Percentiles rank a stretch among this genome's conserved stretches.
Conservation (phyloP, 2,888 invertebrate species). For the Heteropelma amictum region DNA sequence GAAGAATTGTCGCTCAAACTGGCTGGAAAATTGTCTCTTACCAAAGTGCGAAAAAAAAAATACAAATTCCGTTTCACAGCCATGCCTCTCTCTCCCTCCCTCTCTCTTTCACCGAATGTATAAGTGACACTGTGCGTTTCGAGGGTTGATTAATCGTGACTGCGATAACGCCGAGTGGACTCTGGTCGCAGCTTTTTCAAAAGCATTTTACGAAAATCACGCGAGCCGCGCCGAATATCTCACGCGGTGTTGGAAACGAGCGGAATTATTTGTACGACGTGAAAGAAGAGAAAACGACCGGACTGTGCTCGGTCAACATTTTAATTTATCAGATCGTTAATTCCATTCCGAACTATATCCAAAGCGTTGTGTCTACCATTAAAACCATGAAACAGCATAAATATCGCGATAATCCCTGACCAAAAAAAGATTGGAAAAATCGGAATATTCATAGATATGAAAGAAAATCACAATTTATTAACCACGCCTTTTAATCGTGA, state of each 20-base stretch:
- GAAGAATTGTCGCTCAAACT: too few relatives aligned
- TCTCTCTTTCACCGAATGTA: too few relatives aligned
- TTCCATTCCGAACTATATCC: slow-evolving; percentile 5
- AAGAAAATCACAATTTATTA: slow-evolving; percentile 4
- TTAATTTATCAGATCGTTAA: slow-evolving; percentile 12
- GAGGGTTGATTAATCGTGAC: too few relatives aligned
- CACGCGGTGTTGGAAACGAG: background rate
- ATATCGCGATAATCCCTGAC: slow-evolving; percentile 20
- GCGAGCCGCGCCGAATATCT: too few relatives aligned
- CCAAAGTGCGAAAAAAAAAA: too few relatives aligned
- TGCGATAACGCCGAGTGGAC: too few relatives aligned
- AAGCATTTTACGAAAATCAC: too few relatives aligned
- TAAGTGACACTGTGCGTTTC: too few relatives aligned
- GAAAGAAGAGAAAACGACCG: background rate
- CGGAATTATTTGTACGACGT: background rate
- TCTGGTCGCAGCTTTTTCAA: too few relatives aligned
- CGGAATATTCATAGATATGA: background rate
- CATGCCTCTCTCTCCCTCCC: too few relatives aligned
- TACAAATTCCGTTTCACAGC: too few relatives aligned
- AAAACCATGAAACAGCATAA: slow-evolving; percentile 8
- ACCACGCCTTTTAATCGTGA: slow-evolving; percentile 43
- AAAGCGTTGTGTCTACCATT: slow-evolving; percentile 1
- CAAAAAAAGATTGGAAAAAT: slow-evolving; percentile 34
- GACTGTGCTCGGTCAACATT: slow-evolving; percentile 4
- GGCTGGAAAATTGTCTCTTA: too few relatives aligned